phyloP scores from a whole-genome alignment of 2,113 vertebrate genomes.

The Perca schrenkii region DNA sequence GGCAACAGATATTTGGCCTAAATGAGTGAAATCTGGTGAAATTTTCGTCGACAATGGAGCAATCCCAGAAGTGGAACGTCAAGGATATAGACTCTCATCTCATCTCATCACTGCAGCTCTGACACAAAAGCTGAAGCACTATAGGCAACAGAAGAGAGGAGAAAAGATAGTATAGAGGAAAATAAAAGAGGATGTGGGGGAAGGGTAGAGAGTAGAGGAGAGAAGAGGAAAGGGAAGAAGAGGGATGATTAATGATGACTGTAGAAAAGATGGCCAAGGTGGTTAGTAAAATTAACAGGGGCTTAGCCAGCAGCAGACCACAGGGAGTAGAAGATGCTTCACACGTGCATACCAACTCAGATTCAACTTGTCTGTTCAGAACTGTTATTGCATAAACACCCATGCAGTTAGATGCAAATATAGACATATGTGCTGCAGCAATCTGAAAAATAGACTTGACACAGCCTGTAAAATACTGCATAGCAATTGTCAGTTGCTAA shows the following conservation, averaged over 20 bases:
- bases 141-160: slow-evolving; percentile 34
- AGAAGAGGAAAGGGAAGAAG: slow-evolving; percentile 42
- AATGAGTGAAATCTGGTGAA: too few species aligned
- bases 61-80: too few species aligned
- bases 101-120: slow-evolving; percentile 69
- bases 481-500: too few species aligned
- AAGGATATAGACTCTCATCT: not conserved
- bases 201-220: slow-evolving; percentile 29
- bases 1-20: too few species aligned
- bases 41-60: too few species aligned
- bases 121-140: slow-evolving; percentile 43
- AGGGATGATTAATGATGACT: slow-evolving; percentile 76
- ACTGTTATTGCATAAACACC: too few species aligned
- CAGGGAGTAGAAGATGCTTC: slow-evolving; percentile 67
- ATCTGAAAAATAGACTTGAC: too few species aligned
- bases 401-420: not conserved
- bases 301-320: slow-evolving; percentile 72
- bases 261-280: slow-evolving; percentile 77
- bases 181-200: slow-evolving; percentile 57
- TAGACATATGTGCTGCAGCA: too few species aligned
- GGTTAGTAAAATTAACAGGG: slow-evolving; percentile 79
- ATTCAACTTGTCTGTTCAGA: slow-evolving; percentile 13
- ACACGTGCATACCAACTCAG: slow-evolving; percentile 32
- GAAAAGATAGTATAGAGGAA: slow-evolving; percentile 25
- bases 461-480: too few species aligned